Conservation (phyloP, 2,888 invertebrate species). For the Dastarcus helophoroides region DNA sequence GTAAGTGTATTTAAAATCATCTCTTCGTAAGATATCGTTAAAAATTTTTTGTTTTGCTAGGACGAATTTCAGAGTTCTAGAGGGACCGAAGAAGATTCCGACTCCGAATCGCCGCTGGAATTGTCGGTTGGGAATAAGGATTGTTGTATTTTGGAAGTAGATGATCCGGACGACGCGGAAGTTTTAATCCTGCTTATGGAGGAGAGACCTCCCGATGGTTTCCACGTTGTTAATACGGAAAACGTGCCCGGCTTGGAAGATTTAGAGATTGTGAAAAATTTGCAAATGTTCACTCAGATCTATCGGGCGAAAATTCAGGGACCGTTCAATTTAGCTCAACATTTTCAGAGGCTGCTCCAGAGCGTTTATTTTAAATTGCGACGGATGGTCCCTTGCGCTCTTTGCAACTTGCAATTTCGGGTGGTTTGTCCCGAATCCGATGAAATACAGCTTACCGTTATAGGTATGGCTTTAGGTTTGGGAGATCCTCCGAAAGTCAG, state of each 20-base stretch:
- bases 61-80: slow-evolving; percentile 28
- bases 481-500: slow-evolving; percentile 47
- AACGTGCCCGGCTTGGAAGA: slow-evolving; percentile 59
- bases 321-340: slow-evolving; percentile 36
- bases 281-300: slow-evolving; percentile 80
- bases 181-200: slow-evolving; percentile 64
- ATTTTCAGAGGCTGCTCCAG: slow-evolving; percentile 50
- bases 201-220: slow-evolving; percentile 60
- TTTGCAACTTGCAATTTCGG: slow-evolving; percentile 69
- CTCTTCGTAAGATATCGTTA: neutral
- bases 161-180: slow-evolving; percentile 73
- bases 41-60: slow-evolving; percentile 16
- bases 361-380: slow-evolving; percentile 83
- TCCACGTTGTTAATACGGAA: slow-evolving; percentile 70
- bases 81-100: slow-evolving; percentile 52
- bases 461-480: slow-evolving; percentile 67
- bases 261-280: slow-evolving; percentile 53
- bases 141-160: slow-evolving; percentile 69
- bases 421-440: slow-evolving; percentile 81
- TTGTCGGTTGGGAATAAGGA: slow-evolving; percentile 65
- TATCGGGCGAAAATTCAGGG: slow-evolving; percentile 53
- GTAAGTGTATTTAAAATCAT: slow-evolving; percentile 21
- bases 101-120: slow-evolving; percentile 56
- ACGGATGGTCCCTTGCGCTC: slow-evolving; percentile 75
- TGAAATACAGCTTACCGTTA: slow-evolving; percentile 47